Evolutionary conservation across 2,888 invertebrate genomes (phyloP), one percentile per base, ranked within the genome.

Genomic region (Lydus trimaculatus): DNA sequence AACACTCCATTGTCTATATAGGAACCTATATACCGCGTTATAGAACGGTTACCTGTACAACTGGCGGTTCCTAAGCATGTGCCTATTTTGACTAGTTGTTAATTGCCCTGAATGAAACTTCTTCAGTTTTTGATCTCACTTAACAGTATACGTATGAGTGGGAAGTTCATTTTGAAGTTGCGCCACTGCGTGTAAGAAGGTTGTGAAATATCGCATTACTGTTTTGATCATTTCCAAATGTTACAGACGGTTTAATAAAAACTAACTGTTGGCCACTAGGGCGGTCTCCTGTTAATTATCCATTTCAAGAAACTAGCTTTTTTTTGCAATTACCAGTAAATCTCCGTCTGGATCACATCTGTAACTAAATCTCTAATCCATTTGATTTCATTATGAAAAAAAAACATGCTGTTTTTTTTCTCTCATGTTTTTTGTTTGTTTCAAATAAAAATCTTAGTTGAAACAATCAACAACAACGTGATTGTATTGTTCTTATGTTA

Each of bases 221-320:
- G 1, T 43, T 43, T 43, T 43, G 43, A 48, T 48, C 11, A 20
- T 20, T 8, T 20, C 48, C 48, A 48, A 20, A 8, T 48, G 48
- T 48, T 48, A 9, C 48, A 48, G 20, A 36, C 36, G 11, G n/a
- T 8, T 17, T 66, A 67, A 66, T 17, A 70, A 71, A 58, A 73
- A 75, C 60, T 65, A 48, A 17, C 58, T 43, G 5, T 61, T 59
- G 52, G 60, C 28, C 69, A 73, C 31, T 62, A 71, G 0, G 70
- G 70, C n/a, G 73, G 70, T 31, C 67, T 56, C 11, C 23, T 56
- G 23, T 15, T 56, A 56, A 56, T 56, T 56, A 56, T 56, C 56
- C 56, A 25, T 3, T 15, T 25, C 56, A 23, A 56, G 56, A 56
- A 43, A 6, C 17, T 43, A 2, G 17, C 17, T 28, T 43, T 56